Evolutionary conservation across 2,113 vertebrate genomes (phyloP), one percentile per base, ranked within the genome.

Genomic region (Pelecanoides urinatrix): DNA sequence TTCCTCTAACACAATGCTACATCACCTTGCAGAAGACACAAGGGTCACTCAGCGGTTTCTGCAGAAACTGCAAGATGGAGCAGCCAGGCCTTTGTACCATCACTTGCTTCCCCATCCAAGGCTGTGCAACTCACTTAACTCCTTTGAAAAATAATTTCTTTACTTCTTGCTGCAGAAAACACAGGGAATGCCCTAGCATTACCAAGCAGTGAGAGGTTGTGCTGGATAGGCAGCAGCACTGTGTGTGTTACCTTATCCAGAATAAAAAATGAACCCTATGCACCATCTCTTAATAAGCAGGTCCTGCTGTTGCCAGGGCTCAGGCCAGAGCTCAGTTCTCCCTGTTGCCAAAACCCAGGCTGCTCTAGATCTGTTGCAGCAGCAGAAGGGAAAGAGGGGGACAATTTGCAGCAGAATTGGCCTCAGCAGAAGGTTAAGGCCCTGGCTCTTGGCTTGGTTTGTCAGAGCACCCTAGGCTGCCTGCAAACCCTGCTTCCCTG

Each of bases 141-240:
- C 47, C 52, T 27, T 11, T 79, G 23, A 74, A 62, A 78, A 86
- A 29, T 10, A 5, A 7, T 47, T 50, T 58, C 12, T 87, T 45
- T 44, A 23, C 19, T 61, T 49, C 47, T 52, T 42, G 32, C 52
- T 78, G 15, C 71, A 86, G 62, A 42, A 74, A n/a, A 29, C 40
- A 29, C n/a, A 77, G 40, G 20, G 1, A 1, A 59, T 58, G 40
- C 12, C n/a, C 22, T 58, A 80, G 53, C 19, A 18, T 36, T 42
- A 30, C 16, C 38, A 29, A 78, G 34, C 1, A 0, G 30, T 1
- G 1, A 68, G 47, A 58, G 19, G 10, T 11, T 26, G 21, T 22
- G 17, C 1, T 1, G 53, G n/a, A 30, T 1, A 29, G 19, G 44
- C 67, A 94, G 47, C 38, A 72, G 58, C 8, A 5, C 83, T 21